Conservation (phyloP, 2,113 vertebrate genomes). For the Orientallactaga bullata region DNA sequence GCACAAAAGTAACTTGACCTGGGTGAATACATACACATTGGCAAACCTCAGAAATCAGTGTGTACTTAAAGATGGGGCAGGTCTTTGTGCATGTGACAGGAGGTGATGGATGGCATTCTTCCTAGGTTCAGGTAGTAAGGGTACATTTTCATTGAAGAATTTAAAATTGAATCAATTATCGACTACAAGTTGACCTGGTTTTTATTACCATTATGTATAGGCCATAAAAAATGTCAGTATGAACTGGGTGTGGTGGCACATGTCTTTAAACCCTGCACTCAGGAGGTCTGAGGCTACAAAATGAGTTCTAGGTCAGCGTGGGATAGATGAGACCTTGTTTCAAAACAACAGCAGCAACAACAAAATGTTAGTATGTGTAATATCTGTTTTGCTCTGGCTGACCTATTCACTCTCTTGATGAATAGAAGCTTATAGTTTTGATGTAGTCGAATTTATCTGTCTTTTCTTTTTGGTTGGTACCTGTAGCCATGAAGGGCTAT, state of each 20-base stretch:
- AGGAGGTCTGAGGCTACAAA: too few relatives aligned
- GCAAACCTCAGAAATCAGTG: conserved; percentile 25
- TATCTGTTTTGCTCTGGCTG: conserved; percentile 32
- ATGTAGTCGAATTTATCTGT: conserved; percentile 12
- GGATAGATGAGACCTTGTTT: too few relatives aligned
- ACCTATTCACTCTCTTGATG: conserved; percentile 12
- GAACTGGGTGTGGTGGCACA: too few relatives aligned
- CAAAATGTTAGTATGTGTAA: background rate
- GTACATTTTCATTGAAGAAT: conserved; percentile 52
- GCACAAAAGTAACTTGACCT: background rate
- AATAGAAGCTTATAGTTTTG: conserved; percentile 30
- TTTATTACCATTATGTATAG: conserved; percentile 29
- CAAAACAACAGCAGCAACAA: too few relatives aligned
- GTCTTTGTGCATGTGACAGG: background rate
- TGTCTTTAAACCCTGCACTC: too few relatives aligned
- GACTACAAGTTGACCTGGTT: conserved; percentile 40
- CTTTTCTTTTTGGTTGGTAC: conserved; percentile 34
- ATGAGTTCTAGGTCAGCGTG: too few relatives aligned
- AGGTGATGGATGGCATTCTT: background rate
- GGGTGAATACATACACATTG: conserved; percentile 5
- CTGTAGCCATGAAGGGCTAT: conserved; percentile 14
- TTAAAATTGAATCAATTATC: conserved; percentile 52
- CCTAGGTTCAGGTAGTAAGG: conserved; percentile 6
- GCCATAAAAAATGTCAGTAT: background rate
- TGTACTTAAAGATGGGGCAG: background rate